Conservation (phyloP, 1,140 invertebrate species). For the Trinorchestia longiramus region DNA sequence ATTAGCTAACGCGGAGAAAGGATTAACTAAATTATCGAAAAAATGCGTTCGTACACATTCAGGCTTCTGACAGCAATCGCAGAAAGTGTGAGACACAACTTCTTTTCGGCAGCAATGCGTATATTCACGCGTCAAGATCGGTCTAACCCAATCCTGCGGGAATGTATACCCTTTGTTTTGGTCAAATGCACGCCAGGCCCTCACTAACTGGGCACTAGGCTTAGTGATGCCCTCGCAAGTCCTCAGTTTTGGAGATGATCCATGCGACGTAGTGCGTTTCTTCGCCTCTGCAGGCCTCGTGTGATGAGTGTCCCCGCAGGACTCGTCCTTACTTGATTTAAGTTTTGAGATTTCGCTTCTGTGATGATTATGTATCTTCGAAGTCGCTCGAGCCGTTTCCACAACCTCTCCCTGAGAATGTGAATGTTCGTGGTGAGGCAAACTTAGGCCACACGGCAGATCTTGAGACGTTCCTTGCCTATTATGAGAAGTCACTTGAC, state of each 20-base stretch:
- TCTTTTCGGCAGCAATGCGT: neutral
- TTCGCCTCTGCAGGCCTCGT: neutral
- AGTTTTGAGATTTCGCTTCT: neutral
- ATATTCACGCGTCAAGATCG: neutral
- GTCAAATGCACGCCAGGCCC: neutral
- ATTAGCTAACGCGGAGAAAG: neutral
- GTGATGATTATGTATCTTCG: neutral
- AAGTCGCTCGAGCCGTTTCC: neutral
- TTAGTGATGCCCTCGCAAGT: neutral
- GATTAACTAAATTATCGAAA: neutral
- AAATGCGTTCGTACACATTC: neutral
- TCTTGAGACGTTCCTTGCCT: neutral
- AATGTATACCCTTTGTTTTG: neutral
- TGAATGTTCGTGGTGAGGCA: neutral
- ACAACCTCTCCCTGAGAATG: neutral
- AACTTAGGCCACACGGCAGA: neutral
- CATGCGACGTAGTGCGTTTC: neutral
- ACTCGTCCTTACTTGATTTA: neutral
- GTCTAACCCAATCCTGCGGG: neutral
- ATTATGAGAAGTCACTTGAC: neutral
- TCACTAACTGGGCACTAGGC: neutral
- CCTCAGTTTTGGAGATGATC: neutral
- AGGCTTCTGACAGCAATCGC: neutral
- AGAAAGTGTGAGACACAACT: neutral
- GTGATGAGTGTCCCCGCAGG: neutral